Evolutionary conservation across 2,888 invertebrate species (phyloP), one percentile per base, ranked within the genome.

Genomic region (Tenthredo mesomela): DNA sequence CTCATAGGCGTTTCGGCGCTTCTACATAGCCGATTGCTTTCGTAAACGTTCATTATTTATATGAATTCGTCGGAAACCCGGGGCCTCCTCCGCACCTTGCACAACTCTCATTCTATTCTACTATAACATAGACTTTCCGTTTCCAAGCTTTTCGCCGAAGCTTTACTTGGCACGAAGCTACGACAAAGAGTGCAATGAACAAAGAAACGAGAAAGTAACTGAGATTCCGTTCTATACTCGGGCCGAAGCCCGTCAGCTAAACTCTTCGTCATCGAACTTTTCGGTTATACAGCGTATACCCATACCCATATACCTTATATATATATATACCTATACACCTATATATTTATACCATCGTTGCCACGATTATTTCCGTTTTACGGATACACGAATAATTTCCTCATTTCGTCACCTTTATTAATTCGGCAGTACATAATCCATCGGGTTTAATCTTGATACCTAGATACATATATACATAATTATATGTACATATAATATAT

Each of bases 141-240:
- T 61, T 25, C 25, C 61, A 25, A 61, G 25, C 10, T 67, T 61
- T 33, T 67, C 33, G 33, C 7, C 33, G 18, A 15, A 67, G 33
- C 6, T 67, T 67, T 15, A 67, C 67, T 67, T 67, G 67, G 67
- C 67, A 67, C 33, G 12, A 5, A 33, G 67, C 12, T 33, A 21
- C 6, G 33, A 67, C 29, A 67, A 29, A 67, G 18, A 67, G 18
- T 18, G 10, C 33, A 33, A 67, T 18, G 67, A 33, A 67, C 67
- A 67, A 67, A 67, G 71, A 73, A 73, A 18, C 40, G 21, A 40
- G 43, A 71, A 71, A 33, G 10, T 25, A 10, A 70, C 37, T 33
- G 29, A 70, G 37, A 70, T 70, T 70, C 40, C 21, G 71, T 73
- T 73, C 25, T 67, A 67, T 67, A 10, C 67, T 67, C 67, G 67